Conservation (phyloP, 2,888 invertebrate species). For the Rhodophaea formosa region DNA sequence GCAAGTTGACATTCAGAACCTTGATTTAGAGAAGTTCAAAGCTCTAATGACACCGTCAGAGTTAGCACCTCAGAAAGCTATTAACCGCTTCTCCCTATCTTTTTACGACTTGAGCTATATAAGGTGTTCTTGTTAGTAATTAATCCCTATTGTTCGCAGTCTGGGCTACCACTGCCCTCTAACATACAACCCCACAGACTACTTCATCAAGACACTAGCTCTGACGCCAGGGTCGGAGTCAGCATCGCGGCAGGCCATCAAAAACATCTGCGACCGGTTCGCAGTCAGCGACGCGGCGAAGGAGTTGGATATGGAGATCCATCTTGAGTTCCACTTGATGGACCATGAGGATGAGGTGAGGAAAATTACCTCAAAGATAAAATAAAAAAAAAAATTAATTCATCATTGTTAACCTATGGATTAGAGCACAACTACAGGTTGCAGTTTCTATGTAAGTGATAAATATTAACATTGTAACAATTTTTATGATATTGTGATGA, state of each 20-base stretch:
- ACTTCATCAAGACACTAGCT: conserved; percentile 91
- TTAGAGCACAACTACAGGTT: too few species aligned
- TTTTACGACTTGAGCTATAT: too few species aligned
- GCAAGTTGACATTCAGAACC: background rate
- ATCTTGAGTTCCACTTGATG: conserved; percentile 85
- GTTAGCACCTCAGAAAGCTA: too few species aligned
- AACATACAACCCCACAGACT: conserved; percentile 95
- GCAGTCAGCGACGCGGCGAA: conserved; percentile 88
- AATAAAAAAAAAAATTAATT: too few species aligned
- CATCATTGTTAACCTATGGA: too few species aligned
- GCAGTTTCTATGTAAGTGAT: too few species aligned
- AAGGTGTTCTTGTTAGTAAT: too few species aligned
- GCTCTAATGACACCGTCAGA: too few species aligned
- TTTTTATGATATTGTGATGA: too few species aligned
- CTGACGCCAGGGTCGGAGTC: conserved; percentile 88
- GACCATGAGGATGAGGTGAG: conserved; percentile 69
- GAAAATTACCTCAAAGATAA: too few species aligned
- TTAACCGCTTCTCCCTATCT: too few species aligned
- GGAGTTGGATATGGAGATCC: conserved; percentile 87
- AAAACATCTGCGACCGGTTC: conserved; percentile 88
- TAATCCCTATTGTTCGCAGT: conserved; percentile 55
- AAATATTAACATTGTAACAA: too few species aligned
- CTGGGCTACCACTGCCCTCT: conserved; percentile 88
- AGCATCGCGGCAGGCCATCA: conserved; percentile 85
- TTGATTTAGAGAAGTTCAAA: background rate